Evolutionary conservation across 2,797 vertebrate genomes (phyloP).

Genomic region (Hephaestus fuliginosus): DNA sequence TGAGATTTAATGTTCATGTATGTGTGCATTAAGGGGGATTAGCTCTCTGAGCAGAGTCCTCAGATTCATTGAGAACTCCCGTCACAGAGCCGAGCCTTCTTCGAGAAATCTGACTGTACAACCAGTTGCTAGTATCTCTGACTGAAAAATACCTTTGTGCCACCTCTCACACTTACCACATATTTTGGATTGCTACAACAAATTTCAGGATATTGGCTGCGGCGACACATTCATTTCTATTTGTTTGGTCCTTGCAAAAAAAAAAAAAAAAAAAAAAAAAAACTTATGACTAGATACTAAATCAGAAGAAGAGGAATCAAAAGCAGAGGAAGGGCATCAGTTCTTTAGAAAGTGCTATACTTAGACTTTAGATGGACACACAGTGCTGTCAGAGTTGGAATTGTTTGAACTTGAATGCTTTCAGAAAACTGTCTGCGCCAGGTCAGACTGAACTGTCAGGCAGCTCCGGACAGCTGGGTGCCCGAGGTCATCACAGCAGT

Average conservation of each 20-base stretch:
- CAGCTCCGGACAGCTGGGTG: constrained; percentile 16
- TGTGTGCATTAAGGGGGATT: neutral
- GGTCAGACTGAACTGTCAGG: constrained; percentile 31
- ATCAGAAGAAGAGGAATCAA: neutral
- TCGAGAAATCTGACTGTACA: neutral
- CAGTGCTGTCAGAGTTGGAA: neutral
- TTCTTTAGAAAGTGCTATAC: constrained; percentile 10
- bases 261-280: no score
- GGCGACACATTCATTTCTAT: neutral
- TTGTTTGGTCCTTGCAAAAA: neutral
- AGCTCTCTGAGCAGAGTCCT: neutral
- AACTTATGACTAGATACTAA: neutral
- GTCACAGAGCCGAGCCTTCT: neutral
- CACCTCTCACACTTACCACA: neutral
- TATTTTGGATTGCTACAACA: neutral
- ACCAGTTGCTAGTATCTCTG: neutral
- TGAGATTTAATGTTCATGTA: no score
- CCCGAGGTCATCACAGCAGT: constrained; percentile 56
- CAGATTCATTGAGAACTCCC: neutral
- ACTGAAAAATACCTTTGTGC: neutral
- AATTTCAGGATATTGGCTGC: neutral
- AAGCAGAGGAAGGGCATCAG: neutral
- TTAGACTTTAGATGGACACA: neutral
- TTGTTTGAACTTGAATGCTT: neutral
- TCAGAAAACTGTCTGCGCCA: constrained; percentile 2